Evolutionary conservation across 2,113 vertebrate species (phyloP), one percentile per base, ranked within the genome.

Genomic region (Sylvilagus bachmani): DNA sequence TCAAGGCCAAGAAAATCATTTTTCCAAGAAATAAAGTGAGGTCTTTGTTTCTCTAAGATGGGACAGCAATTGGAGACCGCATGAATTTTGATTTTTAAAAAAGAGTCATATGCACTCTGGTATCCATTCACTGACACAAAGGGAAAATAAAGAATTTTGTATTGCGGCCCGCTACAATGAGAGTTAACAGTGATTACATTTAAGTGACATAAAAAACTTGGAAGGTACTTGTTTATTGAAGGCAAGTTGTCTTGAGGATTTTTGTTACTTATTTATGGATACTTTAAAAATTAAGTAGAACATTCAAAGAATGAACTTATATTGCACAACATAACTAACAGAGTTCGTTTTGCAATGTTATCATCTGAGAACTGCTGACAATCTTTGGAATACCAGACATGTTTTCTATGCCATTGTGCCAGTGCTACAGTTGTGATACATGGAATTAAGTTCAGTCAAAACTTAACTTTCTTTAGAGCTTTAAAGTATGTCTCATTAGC

Each of bases 201-300:
- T 12, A 64, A n/a, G 17, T 2, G 80, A 29, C 10, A 44, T 10
- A 49, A 81, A 51, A 62, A 79, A 93, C 27, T 87, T 64, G 77
- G 24, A 73, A 96, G 53, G 77, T 51, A 12, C 1, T 74, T 89
- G 0, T 16, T 93, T 86, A 86, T 6, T 3, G 38, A 75, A 67
- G 53, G 86, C 66, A 89, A 97, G 80, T 6, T 9, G 4, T 77
- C 44, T 82, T 86, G 24, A 86, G 10, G 1, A 51, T 61, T 89
- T 96, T 88, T 87, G 1, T 64, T 10, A 10, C 95, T 90, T 95
- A 90, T 90, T 82, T 95, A 75, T 62, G 90, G 67, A 24, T 53
- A 22, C 21, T 97, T 98, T 83, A 24, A 67, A 87, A 94, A 95
- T 79, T 93, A 92, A 80, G 27, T 89, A 82, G 66, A 95, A 7